Evolutionary conservation across 2,797 vertebrate species (phyloP).

Genomic region (Pangasius larnaudii): DNA sequence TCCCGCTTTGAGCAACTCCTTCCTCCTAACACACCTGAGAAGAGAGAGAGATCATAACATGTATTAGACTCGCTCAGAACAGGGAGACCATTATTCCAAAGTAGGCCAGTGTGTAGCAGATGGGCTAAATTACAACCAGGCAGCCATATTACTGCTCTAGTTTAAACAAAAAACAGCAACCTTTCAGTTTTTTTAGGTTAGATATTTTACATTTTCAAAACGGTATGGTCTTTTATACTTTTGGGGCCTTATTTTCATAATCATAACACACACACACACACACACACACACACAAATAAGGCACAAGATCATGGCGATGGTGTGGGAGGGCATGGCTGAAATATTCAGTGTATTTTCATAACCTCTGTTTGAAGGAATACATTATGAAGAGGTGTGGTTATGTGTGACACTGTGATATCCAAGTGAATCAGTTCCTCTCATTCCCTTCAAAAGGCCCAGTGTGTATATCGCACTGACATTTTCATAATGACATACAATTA

Average conservation of each 20-base stretch:
- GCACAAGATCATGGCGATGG: neutral
- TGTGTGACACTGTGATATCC: neutral
- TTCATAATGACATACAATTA: neutral
- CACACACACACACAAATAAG: neutral
- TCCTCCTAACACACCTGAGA: constrained; percentile 93
- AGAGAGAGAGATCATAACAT: constrained; percentile 56
- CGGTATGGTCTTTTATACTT: neutral
- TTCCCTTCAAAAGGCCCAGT: neutral
- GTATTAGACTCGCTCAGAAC: constrained; percentile 33
- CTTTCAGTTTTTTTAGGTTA: neutral
- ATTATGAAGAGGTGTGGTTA: neutral
- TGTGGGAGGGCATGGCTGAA: neutral
- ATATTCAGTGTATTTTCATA: neutral
- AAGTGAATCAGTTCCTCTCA: neutral
- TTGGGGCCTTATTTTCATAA: neutral
- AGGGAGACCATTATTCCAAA: constrained; percentile 38
- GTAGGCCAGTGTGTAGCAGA: constrained; percentile 40
- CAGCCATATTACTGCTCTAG: constrained; percentile 22
- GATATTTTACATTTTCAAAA: neutral
- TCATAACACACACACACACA: neutral
- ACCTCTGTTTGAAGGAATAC: neutral
- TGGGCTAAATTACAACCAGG: constrained; percentile 26
- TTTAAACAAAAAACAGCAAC: constrained; percentile 27
- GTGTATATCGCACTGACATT: neutral
- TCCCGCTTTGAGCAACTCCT: constrained; percentile 85